phyloP scores from a whole-genome alignment of 35 echinoderm and acorn worm genomes.

The Diadema setosum region DNA sequence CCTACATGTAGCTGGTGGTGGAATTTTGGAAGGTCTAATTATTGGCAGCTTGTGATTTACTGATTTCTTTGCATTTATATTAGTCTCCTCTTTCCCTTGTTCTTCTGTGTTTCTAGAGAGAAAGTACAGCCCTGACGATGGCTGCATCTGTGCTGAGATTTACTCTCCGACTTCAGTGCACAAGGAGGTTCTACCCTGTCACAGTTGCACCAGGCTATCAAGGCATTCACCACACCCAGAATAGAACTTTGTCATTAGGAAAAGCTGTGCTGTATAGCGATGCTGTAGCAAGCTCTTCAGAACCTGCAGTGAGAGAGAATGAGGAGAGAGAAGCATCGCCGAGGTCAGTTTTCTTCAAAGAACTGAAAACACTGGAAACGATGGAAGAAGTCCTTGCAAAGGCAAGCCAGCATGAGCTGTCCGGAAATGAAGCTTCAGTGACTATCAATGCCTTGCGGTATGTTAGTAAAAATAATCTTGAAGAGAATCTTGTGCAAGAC shows the following conservation, averaged over 20 bases:
- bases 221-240: background rate
- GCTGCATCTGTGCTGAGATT: too few species aligned
- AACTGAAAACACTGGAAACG: background rate
- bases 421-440: constrained; percentile 10
- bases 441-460: background rate
- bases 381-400: background rate
- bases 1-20: too few species aligned
- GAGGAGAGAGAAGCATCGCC: background rate
- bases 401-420: background rate
- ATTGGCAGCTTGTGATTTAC: too few species aligned
- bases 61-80: too few species aligned
- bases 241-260: background rate
- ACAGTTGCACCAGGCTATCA: too few species aligned
- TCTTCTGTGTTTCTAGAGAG: too few species aligned
- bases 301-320: background rate
- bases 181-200: too few species aligned
- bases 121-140: too few species aligned
- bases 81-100: too few species aligned
- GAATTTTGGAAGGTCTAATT: too few species aligned
- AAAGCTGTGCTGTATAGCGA: background rate
- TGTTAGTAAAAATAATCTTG: background rate
- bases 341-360: background rate
- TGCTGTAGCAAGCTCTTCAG: background rate
- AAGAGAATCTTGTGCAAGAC: background rate
- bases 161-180: too few species aligned